Base-by-base conservation (phyloP, 2,797 vertebrate species). In the Heterohyrax brucei region DNA sequence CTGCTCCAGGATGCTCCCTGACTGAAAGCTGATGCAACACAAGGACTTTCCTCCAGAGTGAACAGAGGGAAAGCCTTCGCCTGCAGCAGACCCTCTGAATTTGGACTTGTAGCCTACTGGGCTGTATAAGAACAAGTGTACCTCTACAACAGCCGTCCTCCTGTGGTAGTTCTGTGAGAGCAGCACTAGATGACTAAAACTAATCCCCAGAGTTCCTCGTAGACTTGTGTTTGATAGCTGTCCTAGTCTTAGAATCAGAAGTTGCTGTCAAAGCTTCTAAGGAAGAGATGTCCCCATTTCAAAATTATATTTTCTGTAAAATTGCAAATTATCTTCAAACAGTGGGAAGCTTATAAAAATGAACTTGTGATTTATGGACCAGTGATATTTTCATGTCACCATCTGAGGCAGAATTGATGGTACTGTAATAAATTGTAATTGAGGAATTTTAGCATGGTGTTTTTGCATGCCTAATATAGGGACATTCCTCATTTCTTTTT, bases 301-400 rank as follows among this genome's bases (percentile, higher is more conserved):
- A 94, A 97, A 98, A 33, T 88, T 97, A 66, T 48, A 95, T 97
- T 92, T 93, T 93, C 70, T 93, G 28, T 50, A 77, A 95, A 77
- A 95, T 78, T 91, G 94, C 97, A 96, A 97, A 92, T 68, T 97
- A 86, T 56, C 48, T 80, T 79, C 77, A 97, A 96, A 95, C 98
- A 96, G 7, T 94, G 39, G 77, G 78, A 96, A 97, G 61, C 75
- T 72, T 62, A 87, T 96, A 81, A 97, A 85, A 97, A 94, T 62
- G 13, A 97, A 79, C 81, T 93, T 96, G 44, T 30, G 89, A 77
- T 91, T 75, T 70, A 70, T n/a, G 82, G 21, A 7, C 62, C 44
- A 80, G 18, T 46, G 72, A 78, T 93, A 84, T 95, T 90, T 96
- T 97, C 44, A 24, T 97, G 75, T 91, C 70, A 87, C 50, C 95